A percentile compares a stretch with the other conserved stretches of the same genome.
phyloP scores from a whole-genome alignment of 2,113 vertebrate species.

The Tachysurus fulvidraco region DNA sequence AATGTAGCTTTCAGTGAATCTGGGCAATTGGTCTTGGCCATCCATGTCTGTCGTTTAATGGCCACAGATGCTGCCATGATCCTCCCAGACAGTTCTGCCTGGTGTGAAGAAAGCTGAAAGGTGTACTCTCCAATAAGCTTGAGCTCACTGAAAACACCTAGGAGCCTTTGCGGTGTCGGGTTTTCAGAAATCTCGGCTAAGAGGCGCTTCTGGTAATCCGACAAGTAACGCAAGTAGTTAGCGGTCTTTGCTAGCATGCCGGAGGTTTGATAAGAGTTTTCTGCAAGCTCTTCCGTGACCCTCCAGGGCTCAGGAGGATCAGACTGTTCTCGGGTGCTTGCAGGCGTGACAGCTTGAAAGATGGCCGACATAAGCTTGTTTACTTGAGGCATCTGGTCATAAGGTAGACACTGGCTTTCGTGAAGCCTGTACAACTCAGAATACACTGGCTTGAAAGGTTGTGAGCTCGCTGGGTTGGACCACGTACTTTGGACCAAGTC shows the following conservation, averaged over 20 bases:
- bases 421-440: slow-evolving; percentile 57
- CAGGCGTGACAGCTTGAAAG: slow-evolving; percentile 54
- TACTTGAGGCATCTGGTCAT: slow-evolving; percentile 57
- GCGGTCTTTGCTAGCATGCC: slow-evolving; percentile 58
- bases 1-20: slow-evolving; percentile 56
- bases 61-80: slow-evolving; percentile 59
- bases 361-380: slow-evolving; percentile 56
- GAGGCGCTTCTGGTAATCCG: slow-evolving; percentile 55
- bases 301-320: slow-evolving; percentile 42
- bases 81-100: slow-evolving; percentile 59
- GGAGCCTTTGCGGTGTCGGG: slow-evolving; percentile 29
- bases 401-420: slow-evolving; percentile 52
- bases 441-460: slow-evolving; percentile 47
- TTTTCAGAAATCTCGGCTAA: slow-evolving; percentile 51
- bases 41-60: slow-evolving; percentile 56
- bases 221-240: slow-evolving; percentile 59
- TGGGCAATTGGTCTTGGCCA: slow-evolving; percentile 55
- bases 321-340: slow-evolving; percentile 30
- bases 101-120: slow-evolving; percentile 56
- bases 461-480: slow-evolving; percentile 54
- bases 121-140: slow-evolving; percentile 56
- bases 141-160: slow-evolving; percentile 46
- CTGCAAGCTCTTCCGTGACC: slow-evolving; percentile 48
- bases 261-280: slow-evolving; percentile 56
- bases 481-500: slow-evolving; percentile 54